Evolutionary conservation across 2,888 invertebrate genomes (phyloP).

Genomic region (Noctua janthe): DNA sequence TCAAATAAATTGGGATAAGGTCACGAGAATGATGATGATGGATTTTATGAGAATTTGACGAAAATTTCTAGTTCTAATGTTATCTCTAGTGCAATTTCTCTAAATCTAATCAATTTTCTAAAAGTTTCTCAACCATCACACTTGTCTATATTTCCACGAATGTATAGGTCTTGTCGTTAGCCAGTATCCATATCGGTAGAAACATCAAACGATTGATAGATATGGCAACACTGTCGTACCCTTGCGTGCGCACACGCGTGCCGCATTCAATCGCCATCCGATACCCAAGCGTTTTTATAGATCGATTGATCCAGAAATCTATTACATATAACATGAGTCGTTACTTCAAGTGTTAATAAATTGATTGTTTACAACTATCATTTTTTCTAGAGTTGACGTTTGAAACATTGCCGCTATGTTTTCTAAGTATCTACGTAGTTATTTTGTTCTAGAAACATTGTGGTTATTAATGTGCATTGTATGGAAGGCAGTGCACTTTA

Average conservation of each 20-base stretch:
- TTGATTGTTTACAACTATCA: conserved; percentile 24
- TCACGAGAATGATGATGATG: neutral
- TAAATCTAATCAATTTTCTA: too few relatives aligned
- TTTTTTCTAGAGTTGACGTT: conserved; percentile 33
- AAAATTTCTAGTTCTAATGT: neutral
- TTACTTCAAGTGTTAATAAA: conserved; percentile 42
- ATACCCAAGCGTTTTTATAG: conserved; percentile 59
- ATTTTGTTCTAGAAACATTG: conserved; percentile 22
- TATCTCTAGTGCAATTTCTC: neutral
- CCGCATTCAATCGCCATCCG: conserved; percentile 53
- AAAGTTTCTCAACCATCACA: neutral
- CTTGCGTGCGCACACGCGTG: conserved; percentile 65
- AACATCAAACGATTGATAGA: neutral
- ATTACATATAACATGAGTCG: conserved; percentile 52
- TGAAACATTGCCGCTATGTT: conserved; percentile 20
- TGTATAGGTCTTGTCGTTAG: neutral
- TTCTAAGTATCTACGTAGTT: conserved; percentile 17
- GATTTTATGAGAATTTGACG: neutral
- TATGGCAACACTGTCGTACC: conserved; percentile 24
- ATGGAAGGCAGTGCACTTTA: conserved; percentile 19
- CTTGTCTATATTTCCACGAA: neutral
- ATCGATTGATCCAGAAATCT: conserved; percentile 50
- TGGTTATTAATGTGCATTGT: conserved; percentile 37
- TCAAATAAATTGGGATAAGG: neutral
- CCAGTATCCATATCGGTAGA: neutral